phyloP scores from a whole-genome alignment of 2,797 vertebrate species.

The Pogonophryne albipinna region DNA sequence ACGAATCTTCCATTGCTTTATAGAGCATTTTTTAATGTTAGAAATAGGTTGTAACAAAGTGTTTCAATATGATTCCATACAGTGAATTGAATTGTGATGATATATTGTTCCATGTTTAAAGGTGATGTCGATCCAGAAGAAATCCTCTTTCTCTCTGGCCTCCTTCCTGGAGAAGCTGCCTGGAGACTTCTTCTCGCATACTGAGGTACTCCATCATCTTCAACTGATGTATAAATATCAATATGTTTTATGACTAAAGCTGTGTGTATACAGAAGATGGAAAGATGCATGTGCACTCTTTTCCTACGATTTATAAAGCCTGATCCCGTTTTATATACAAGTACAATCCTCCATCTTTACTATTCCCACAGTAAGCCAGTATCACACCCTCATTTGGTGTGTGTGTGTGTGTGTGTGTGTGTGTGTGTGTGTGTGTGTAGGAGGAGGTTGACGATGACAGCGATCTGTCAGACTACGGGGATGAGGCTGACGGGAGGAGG shows the following conservation, averaged over 20 bases:
- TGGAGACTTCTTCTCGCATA: conserved; percentile 97
- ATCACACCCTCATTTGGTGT: too few relatives aligned
- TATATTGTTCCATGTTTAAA: conserved; percentile 72
- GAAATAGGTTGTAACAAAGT: too few relatives aligned
- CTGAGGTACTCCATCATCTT: conserved; percentile 86
- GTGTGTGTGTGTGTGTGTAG: conserved; percentile 67
- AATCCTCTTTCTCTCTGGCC: conserved; percentile 93
- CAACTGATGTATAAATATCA: not conserved
- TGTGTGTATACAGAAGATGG: too few relatives aligned
- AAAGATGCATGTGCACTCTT: too few relatives aligned
- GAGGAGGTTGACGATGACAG: conserved; percentile 96
- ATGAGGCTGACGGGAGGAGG: conserved; percentile 92
- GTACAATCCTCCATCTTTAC: too few relatives aligned
- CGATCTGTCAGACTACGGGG: conserved; percentile 94
- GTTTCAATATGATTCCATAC: not conserved
- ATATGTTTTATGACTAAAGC: too few relatives aligned
- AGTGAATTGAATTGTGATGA: not conserved
- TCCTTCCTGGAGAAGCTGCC: conserved; percentile 97
- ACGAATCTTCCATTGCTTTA: not conserved
- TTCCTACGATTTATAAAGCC: too few relatives aligned
- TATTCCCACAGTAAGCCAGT: too few relatives aligned
- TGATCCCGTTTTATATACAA: too few relatives aligned
- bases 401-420: too few relatives aligned
- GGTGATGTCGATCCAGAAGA: conserved; percentile 95
- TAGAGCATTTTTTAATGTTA: too few relatives aligned